A percentile compares a stretch with the other conserved stretches of the same genome.
Evolutionary conservation across 2,888 invertebrate species (phyloP).

Genomic region (Xestia rhomboidea): DNA sequence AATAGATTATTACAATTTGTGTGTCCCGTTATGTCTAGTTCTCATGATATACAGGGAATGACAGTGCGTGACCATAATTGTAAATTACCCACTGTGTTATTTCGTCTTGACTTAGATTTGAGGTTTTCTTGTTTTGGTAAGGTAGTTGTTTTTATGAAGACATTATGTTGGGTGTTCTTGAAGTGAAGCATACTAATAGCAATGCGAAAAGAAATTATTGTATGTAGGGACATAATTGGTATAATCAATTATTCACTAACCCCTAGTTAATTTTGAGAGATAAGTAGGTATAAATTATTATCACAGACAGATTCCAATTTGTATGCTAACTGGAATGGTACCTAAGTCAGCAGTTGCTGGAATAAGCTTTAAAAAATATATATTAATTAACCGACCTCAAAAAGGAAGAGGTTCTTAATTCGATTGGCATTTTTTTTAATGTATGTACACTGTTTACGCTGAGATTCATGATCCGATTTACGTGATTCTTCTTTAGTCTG

Average conservation of each 20-base stretch:
- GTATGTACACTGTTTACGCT: too few relatives aligned
- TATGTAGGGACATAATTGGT: not conserved
- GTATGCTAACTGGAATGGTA: too few relatives aligned
- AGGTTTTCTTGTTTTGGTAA: conserved; percentile 17
- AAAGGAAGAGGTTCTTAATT: too few relatives aligned
- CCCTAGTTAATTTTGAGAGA: not conserved
- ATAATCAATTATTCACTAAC: not conserved
- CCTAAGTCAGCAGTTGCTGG: not conserved
- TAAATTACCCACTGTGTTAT: conserved; percentile 21
- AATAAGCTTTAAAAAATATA: not conserved
- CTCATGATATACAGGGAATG: conserved; percentile 63
- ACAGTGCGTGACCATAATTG: conserved; percentile 56
- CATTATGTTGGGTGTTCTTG: not conserved
- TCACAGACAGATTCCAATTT: not conserved
- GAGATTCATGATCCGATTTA: too few relatives aligned
- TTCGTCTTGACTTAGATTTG: conserved; percentile 13
- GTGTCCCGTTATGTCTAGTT: conserved; percentile 62
- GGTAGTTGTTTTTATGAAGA: not conserved
- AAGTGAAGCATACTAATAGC: not conserved
- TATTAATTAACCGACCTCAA: too few relatives aligned
- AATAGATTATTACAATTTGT: conserved; percentile 68
- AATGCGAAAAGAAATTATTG: not conserved
- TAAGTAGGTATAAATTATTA: too few relatives aligned
- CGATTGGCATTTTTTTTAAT: too few relatives aligned
- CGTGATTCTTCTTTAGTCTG: too few relatives aligned